Evolutionary conservation across 2,113 vertebrate species (phyloP).

Genomic region (Spizaetus ornatus): DNA sequence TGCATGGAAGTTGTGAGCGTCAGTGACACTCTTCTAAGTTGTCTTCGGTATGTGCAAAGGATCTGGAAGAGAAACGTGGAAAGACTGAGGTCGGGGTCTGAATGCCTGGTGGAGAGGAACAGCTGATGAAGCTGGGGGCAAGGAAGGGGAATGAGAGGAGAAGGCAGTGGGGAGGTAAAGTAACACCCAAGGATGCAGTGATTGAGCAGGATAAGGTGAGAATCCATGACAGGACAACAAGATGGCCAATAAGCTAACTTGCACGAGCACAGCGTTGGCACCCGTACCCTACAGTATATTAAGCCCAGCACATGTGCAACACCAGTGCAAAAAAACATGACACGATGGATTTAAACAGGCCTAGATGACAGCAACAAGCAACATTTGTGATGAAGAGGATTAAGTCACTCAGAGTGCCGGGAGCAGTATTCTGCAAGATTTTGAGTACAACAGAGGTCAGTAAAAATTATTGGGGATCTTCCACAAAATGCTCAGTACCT

Average conservation of each 20-base stretch:
- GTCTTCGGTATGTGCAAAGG: background rate
- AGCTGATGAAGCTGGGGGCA: background rate
- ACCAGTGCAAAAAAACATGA: background rate
- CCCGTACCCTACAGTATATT: background rate
- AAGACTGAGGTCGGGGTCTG: background rate
- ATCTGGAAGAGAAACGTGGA: background rate
- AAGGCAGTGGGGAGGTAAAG: background rate
- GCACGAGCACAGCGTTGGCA: background rate
- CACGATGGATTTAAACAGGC: background rate
- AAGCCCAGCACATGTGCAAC: accelerated
- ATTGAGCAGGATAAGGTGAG: background rate
- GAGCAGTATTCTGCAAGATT: background rate
- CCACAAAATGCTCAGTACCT: background rate
- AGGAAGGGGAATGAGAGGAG: background rate
- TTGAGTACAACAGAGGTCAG: background rate
- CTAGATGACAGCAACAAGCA: background rate
- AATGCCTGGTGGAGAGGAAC: background rate
- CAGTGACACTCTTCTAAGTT: background rate
- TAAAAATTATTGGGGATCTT: background rate
- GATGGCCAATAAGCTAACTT: background rate
- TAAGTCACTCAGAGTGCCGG: background rate
- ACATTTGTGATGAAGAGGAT: background rate
- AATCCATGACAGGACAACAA: background rate
- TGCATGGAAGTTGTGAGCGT: accelerated
- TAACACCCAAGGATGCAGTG: background rate